Conservation (phyloP, 2,888 invertebrate genomes). For the Tetranychus truncatus region DNA sequence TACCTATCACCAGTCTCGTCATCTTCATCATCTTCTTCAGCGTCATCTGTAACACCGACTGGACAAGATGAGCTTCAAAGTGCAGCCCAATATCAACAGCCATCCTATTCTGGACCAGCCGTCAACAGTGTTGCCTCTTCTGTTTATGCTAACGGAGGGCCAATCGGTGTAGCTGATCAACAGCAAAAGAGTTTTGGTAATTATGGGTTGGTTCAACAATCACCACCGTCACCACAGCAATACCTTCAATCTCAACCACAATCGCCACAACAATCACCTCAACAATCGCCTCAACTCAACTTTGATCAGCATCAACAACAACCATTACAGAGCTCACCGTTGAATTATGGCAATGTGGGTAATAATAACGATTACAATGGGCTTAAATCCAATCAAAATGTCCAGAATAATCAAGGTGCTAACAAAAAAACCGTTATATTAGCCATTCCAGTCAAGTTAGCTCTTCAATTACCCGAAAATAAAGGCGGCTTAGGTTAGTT, state of each 20-base stretch:
- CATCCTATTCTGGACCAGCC: not conserved
- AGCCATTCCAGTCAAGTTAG: conserved; percentile 12
- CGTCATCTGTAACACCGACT: not conserved
- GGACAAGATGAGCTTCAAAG: conserved; percentile 1
- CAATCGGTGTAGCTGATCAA: not conserved
- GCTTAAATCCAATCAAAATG: not conserved
- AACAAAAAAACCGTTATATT: conserved; percentile 11
- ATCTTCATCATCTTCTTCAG: not conserved
- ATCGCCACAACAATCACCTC: not conserved
- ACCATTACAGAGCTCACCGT: not conserved
- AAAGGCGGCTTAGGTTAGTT: not conserved
- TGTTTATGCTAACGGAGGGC: not conserved
- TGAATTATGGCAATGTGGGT: not conserved
- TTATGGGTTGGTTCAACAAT: not conserved
- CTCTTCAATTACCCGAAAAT: not conserved
- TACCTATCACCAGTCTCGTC: not conserved
- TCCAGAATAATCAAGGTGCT: not conserved
- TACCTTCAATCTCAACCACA: not conserved
- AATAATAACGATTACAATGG: not conserved
- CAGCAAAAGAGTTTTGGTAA: not conserved
- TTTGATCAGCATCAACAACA: not conserved
- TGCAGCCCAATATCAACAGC: conserved; percentile 1
- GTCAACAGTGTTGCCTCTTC: not conserved
- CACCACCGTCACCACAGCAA: not conserved
- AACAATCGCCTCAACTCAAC: not conserved